Conservation (phyloP, 2,797 vertebrate species). For the Tachyglossus aculeatus region DNA sequence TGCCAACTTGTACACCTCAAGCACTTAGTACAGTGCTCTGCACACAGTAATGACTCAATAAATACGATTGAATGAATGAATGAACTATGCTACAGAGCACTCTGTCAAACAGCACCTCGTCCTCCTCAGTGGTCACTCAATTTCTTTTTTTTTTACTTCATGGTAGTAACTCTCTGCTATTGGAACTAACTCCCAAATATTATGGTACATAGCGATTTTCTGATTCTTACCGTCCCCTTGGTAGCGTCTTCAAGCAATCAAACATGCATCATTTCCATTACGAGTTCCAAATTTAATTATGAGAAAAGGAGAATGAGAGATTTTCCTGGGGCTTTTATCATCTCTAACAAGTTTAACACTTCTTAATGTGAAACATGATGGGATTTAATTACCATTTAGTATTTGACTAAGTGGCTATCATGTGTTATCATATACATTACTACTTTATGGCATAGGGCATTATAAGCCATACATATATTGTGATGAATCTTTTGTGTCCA, state of each 20-base stretch:
- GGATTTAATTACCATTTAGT: neutral
- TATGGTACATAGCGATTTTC: too few relatives aligned
- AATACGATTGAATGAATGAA: too few relatives aligned
- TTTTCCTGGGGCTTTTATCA: conserved; percentile 15
- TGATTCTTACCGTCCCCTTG: conserved; percentile 13
- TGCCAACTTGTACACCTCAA: too few relatives aligned
- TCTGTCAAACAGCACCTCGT: too few relatives aligned
- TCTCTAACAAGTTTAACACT: conserved; percentile 22
- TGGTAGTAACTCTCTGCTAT: too few relatives aligned
- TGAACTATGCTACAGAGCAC: too few relatives aligned
- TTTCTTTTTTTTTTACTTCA: too few relatives aligned
- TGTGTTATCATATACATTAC: neutral
- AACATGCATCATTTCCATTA: conserved; percentile 6
- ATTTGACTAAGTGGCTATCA: neutral
- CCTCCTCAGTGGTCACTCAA: too few relatives aligned
- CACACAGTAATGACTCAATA: too few relatives aligned
- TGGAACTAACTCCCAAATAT: too few relatives aligned
- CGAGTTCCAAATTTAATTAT: conserved; percentile 46
- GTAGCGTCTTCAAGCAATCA: conserved; percentile 23
- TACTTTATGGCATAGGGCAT: too few relatives aligned
- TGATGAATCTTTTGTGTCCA: neutral
- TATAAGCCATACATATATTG: conserved; percentile 3
- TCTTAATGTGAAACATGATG: conserved; percentile 15
- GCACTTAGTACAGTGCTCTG: too few relatives aligned
- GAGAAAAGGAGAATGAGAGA: conserved; percentile 25